Base-by-base conservation (phyloP, 1,140 invertebrate genomes). In the Drosophila tropicalis region DNA sequence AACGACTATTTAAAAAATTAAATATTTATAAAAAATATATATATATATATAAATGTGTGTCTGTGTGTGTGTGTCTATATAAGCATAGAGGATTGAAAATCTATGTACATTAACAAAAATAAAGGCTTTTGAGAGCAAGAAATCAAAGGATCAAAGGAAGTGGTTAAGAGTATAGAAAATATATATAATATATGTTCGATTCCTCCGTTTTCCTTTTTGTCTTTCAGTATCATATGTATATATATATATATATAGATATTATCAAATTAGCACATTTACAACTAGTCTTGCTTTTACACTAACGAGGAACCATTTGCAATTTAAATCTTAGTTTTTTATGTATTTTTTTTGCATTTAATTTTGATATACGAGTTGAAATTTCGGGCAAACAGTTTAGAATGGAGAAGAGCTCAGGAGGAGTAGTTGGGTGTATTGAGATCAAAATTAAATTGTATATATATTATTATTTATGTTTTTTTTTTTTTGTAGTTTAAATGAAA, bases 1-100 rank as follows among this genome's bases (percentile, higher is more conserved):
- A 87, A 87, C 84, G 84, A 87, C 84, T 87, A 89, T 87, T 87
- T 87, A 87, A 87, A 79, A 87, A 89, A 89, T 87, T 87, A 87
- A 83, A 87, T 87, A 84, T 89, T 89, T 87, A 89, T 87, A 87
- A 87, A 87, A 85, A 87, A 77, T 78, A 77, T 77, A 78, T 66
- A 22, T 51, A 22, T 51, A 19, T 67, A 29, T 58, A 56, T 67
- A 76, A 69, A 66, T 60, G 13, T 67, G 1, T 32, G 12, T 25
- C n/a, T 65, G 34, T 76, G 58, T 65, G 34, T 76, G 58, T 62
- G 57, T 63, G 47, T 66, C 54, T 63, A 77, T 80, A 72, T 54
- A 57, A 32, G 40, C 36, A 67, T 67, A 73, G 58, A 67, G 55
- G 17, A 19, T 40, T 41, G 64, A 72, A 77, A 62, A 32, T 56